These are phyloP conservation scores for Drosophila borealis DNA, from an alignment of 2,888 invertebrate species.

Conservation along the genomic window DNA sequence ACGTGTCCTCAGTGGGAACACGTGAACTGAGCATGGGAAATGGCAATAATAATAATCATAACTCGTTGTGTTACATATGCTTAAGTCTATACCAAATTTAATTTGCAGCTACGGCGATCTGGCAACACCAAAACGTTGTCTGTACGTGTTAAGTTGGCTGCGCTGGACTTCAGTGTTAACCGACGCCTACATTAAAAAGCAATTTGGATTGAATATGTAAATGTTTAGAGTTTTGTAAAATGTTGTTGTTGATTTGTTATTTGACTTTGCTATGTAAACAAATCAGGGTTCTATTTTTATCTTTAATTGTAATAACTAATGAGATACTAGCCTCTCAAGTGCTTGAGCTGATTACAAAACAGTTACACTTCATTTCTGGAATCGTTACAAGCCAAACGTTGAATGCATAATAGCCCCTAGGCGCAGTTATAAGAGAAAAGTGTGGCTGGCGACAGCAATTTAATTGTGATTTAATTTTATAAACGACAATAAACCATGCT, in stretches of 20 bases:
- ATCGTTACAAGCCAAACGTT: background rate
- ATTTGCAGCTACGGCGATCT: background rate
- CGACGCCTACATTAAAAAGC: no score
- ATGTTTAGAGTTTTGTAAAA: background rate
- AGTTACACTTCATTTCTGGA: background rate
- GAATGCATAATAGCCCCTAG: background rate
- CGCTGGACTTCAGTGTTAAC: background rate
- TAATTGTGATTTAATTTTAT: constrained; percentile 35
- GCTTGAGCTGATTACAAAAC: background rate
- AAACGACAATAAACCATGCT: constrained; percentile 22
- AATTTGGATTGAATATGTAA: background rate
- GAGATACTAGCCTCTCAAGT: background rate
- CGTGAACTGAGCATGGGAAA: constrained; percentile 43
- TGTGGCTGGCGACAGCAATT: constrained; percentile 19
- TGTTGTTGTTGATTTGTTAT: background rate
- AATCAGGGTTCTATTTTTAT: background rate
- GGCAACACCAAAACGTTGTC: background rate
- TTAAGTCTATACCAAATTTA: no score
- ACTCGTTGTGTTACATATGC: background rate
- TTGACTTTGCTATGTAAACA: background rate
- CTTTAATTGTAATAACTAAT: background rate
- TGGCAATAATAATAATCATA: constrained; percentile 2
- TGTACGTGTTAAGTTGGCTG: background rate
- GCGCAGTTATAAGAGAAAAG: constrained; percentile 11
- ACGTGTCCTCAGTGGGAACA: constrained; percentile 39